A percentile compares a stretch with the other conserved stretches of the same genome.
phyloP scores from a whole-genome alignment of 1,140 invertebrate genomes.

The Macrocentrus cingulum region DNA sequence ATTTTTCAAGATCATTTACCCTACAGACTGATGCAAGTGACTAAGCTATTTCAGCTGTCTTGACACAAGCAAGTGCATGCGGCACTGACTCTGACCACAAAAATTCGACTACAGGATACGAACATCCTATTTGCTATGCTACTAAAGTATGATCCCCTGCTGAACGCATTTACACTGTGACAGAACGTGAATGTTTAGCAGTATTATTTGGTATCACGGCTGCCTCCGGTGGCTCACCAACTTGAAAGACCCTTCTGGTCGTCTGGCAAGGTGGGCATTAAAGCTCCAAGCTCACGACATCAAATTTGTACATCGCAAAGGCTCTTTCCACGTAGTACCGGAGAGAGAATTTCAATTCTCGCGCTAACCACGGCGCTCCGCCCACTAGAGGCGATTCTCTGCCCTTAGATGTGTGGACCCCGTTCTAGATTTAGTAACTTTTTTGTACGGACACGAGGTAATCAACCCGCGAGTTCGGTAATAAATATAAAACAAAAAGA shows the following conservation, averaged over 20 bases:
- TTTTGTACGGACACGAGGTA: too few relatives aligned
- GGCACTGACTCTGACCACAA: background rate
- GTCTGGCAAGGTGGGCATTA: constrained; percentile 52
- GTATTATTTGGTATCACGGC: constrained; percentile 58
- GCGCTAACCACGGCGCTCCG: too few relatives aligned
- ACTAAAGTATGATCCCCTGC: background rate
- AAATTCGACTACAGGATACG: background rate
- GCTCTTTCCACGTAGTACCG: constrained; percentile 30
- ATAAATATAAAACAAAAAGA: too few relatives aligned
- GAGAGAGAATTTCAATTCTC: too few relatives aligned
- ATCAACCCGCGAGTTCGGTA: too few relatives aligned
- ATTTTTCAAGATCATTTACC: constrained; percentile 24
- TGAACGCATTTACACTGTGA: constrained; percentile 30
- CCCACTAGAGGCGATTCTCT: too few relatives aligned
- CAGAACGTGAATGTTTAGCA: constrained; percentile 57
- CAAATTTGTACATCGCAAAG: constrained; percentile 25
- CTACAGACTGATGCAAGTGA: constrained; percentile 34
- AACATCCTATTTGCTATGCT: constrained; percentile 9
- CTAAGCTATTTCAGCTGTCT: too few relatives aligned
- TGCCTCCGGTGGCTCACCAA: constrained; percentile 55
- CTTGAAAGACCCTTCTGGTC: constrained; percentile 48
- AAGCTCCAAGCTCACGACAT: constrained; percentile 32
- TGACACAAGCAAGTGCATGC: too few relatives aligned
- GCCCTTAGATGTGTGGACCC: too few relatives aligned
- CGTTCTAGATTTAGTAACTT: too few relatives aligned